Evolutionary conservation across 2,797 vertebrate genomes (phyloP), one percentile per base, ranked within the genome.

Genomic region (Aplochiton taeniatus): DNA sequence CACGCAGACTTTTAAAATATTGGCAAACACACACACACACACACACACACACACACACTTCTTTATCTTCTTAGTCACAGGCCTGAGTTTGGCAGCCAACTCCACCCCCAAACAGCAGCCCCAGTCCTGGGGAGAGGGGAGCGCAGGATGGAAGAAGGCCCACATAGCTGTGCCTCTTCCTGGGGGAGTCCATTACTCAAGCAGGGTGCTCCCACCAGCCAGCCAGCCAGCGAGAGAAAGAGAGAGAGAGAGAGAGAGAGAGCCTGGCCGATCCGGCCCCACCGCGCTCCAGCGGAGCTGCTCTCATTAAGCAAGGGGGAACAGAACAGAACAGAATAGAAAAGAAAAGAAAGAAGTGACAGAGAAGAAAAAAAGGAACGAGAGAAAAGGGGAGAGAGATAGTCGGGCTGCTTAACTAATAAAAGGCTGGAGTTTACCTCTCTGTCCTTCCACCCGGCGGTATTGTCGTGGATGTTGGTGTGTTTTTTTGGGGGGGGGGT

Each of bases 1-100:
- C 75, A 67, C 85, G 83, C 76, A 79, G 68, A 78, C 83, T 72
- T 80, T 31, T 78, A 64, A 83, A 79, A 89, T 91, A 83, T 92
- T 94, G 95, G 41, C 19, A 61, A 51, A 64, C 43, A 11, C 65
- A 48, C 17, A 14, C 17, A 69, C 80, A n/a, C 77, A 69, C 53
- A 79, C 75, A 84, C 61, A 12, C 60, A 79, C 75, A 77, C 66
- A 74, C 79, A 63, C 81, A 61, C 63, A 64, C 87, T 84, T 83
- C 93, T 91, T 97, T 98, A 98, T 98, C 95, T 95, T 92, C 91
- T 82, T 49, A 19, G 82, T 90, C 46, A 58, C 92, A 93, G 90
- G 87, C 90, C 80, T 79, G 44, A 65, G 81, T 77, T 92, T 92
- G 91, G 90, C 92, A 92, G 84, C 82, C 80, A 65, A 82, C 72